phyloP scores from a whole-genome alignment of 2,113 vertebrate genomes.

The Phycodurus eques region DNA sequence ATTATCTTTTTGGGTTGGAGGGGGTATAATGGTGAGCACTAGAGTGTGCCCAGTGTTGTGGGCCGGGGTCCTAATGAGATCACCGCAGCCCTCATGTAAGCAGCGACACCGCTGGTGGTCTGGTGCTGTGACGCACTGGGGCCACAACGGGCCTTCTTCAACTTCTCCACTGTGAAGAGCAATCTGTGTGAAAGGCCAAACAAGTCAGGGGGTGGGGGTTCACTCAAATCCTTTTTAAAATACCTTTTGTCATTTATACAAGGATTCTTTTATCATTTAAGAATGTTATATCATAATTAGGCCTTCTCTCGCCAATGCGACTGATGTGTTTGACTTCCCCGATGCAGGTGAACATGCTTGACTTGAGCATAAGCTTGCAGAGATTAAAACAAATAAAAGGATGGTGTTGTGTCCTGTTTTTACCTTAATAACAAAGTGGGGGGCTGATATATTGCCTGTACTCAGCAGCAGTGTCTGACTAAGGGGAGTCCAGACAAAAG shows the following conservation, averaged over 20 bases:
- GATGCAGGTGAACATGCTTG: not conserved
- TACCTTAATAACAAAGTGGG: conserved; percentile 61
- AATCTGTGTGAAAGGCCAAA: conserved; percentile 48
- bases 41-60: conserved; percentile 71
- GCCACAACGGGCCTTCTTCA: conserved; percentile 53
- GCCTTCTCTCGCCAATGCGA: not conserved
- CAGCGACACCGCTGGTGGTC: conserved; percentile 83
- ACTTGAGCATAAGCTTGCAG: not conserved
- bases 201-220: conserved; percentile 38
- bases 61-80: conserved; percentile 80
- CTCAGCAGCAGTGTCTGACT: conserved; percentile 63
- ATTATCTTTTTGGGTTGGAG: conserved; percentile 17
- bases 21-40: conserved; percentile 45
- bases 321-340: not conserved
- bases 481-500: conserved; percentile 55
- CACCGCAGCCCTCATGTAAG: conserved; percentile 85
- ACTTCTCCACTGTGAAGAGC: conserved; percentile 51
- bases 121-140: conserved; percentile 46
- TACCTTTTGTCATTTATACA: conserved; percentile 73
- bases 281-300: conserved; percentile 63
- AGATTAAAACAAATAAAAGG: conserved; percentile 3
- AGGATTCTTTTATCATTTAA: conserved; percentile 80
- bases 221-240: conserved; percentile 80
- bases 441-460: conserved; percentile 66
- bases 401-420: not conserved